Evolutionary conservation across 2,797 vertebrate genomes (phyloP), one percentile per base, ranked within the genome.

Genomic region (Cygnus olor): DNA sequence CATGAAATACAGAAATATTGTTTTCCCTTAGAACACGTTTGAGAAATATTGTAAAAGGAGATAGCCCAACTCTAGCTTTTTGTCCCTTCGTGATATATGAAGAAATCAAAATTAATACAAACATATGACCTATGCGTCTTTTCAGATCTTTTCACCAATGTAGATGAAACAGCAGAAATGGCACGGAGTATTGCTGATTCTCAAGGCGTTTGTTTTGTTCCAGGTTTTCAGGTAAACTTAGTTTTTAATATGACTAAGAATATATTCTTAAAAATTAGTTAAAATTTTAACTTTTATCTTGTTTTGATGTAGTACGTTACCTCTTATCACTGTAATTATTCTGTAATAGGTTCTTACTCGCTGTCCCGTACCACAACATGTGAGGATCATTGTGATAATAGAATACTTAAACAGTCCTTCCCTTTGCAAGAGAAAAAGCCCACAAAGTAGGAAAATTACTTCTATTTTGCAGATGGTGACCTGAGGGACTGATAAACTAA

Each of bases 171-270:
- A 8, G 98, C 98, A 73, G 92, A 97, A 85, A 99, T 99, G 98
- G 99, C 99, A 51, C 95, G 85, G 96, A 99, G 98, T 77, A 97
- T 99, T 84, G 92, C 94, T 65, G 97, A 99, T 98, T 98, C 99
- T 19, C 98, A 98, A 78, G 99, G 99, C 7, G 99, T 99, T 96
- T 99, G 98, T 97, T 99, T 99, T 90, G 98, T 99, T 71, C 99
- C 99, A 24, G 99, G 99, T 91, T 97, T 99, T 76, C 99, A 99
- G 99, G 99, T 99, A 98, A 69, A 94, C 79, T n/a, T 74, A 74
- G 25, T 14, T 74, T 40, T 21, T 94, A 80, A 45, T 45, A n/a
- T 27, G 63, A 81, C 32, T 30, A 15, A 83, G 5, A 78, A 40
- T 69, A 3, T 57, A 18, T 56, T 71, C 57, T 80, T 87, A 64